These are phyloP conservation scores for Heteromurus nitidus DNA, from an alignment of 2,888 invertebrate genomes.

Conservation along the genomic window DNA sequence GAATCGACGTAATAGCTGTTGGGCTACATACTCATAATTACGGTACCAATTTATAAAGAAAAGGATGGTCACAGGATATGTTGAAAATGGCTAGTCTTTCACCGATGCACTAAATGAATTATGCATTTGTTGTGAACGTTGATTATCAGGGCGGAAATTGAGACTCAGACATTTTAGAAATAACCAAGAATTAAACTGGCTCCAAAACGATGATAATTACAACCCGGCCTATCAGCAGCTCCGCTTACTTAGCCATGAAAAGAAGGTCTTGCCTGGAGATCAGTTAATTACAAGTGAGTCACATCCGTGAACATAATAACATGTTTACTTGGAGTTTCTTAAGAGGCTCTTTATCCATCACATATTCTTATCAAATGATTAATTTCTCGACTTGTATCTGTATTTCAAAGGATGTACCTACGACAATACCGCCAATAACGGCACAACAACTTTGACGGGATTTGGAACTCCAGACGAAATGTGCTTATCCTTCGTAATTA, in stretches of 20 bases:
- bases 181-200: conserved; percentile 22
- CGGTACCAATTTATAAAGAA: too few species aligned
- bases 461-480: conserved; percentile 23
- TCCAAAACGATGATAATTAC: conserved; percentile 34
- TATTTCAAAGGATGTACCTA: conserved; percentile 4
- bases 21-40: conserved; percentile 40
- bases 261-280: conserved; percentile 39
- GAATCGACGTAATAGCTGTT: conserved; percentile 39
- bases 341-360: not conserved
- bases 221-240: conserved; percentile 20
- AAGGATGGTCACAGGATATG: too few species aligned
- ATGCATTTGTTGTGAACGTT: not conserved
- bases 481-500: conserved; percentile 5
- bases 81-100: too few species aligned
- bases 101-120: too few species aligned
- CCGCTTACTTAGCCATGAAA: conserved; percentile 5
- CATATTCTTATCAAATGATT: conserved; percentile 7
- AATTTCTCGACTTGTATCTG: too few species aligned
- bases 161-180: conserved; percentile 33
- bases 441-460: conserved; percentile 3
- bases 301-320: too few species aligned
- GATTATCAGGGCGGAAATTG: conserved; percentile 15
- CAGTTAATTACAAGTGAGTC: conserved; percentile 15
- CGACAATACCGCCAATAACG: conserved; percentile 6
- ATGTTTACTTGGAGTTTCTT: not conserved